A percentile compares a stretch with the other conserved stretches of the same genome.
Evolutionary conservation across 2,113 vertebrate genomes (phyloP).

Genomic region (Balaeniceps rex): DNA sequence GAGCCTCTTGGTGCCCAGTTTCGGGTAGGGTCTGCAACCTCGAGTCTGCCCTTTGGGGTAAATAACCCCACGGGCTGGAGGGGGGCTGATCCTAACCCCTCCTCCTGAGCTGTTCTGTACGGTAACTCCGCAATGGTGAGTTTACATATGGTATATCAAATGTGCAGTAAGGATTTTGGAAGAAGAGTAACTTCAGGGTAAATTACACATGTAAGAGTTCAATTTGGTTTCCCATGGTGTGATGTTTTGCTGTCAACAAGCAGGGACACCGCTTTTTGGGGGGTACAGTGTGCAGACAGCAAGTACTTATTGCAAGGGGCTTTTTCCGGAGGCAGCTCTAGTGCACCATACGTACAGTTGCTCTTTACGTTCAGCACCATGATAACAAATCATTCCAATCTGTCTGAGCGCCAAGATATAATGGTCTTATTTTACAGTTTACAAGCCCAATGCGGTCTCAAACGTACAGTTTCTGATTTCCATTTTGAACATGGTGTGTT

Average conservation of each 20-base stretch:
- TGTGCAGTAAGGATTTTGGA: neutral
- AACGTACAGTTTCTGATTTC: neutral
- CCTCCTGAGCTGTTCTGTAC: neutral
- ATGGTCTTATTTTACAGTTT: neutral
- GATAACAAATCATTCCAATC: neutral
- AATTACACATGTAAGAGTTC: neutral
- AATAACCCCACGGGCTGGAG: neutral
- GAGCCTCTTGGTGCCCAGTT: neutral
- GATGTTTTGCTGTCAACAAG: accelerated
- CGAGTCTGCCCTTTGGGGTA: neutral
- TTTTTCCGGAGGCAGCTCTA: neutral
- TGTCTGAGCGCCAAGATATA: neutral
- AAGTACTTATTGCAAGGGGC: neutral
- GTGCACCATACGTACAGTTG: accelerated
- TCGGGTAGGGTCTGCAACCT: neutral
- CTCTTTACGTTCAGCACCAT: neutral
- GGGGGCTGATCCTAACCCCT: neutral
- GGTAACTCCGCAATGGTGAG: accelerated
- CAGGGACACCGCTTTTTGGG: neutral
- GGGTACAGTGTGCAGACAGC: neutral
- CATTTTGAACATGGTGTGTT: neutral
- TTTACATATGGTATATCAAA: neutral
- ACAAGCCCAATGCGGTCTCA: accelerated
- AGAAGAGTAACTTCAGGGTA: neutral
- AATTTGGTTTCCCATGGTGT: neutral